These are phyloP conservation scores for Nibea albiflora DNA, from an alignment of 2,113 vertebrate genomes.

Conservation along the genomic window DNA sequence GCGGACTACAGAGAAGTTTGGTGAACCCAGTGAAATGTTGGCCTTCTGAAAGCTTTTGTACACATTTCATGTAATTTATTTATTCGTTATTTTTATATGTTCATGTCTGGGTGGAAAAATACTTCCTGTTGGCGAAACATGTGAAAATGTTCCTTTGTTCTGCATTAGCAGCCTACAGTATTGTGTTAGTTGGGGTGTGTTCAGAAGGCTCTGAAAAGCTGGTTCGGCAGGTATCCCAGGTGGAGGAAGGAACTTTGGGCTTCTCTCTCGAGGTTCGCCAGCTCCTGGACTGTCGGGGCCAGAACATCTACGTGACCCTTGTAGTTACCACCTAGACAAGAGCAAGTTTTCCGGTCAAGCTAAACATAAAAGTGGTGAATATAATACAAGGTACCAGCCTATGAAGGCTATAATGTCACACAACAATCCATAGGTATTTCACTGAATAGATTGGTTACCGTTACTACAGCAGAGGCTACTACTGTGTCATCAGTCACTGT, in stretches of 20 bases:
- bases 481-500: not conserved
- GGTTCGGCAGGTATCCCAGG: conserved; percentile 95
- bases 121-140: not conserved
- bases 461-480: not conserved
- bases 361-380: not conserved
- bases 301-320: conserved; percentile 96
- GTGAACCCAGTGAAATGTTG: not conserved
- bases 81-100: not conserved
- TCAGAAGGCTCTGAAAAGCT: conserved; percentile 96
- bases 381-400: not conserved
- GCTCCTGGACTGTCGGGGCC: conserved; percentile 95
- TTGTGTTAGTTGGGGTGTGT: not conserved
- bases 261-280: conserved; percentile 94
- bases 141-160: not conserved
- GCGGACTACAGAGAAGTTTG: too few relatives aligned
- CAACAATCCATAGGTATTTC: not conserved
- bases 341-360: not conserved
- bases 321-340: conserved; percentile 88
- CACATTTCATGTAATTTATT: not conserved
- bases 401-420: not conserved
- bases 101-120: not conserved
- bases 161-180: not conserved
- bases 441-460: too few relatives aligned
- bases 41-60: not conserved
- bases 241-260: conserved; percentile 98